phyloP scores from a whole-genome alignment of 2,888 invertebrate species.

The Melangyna quadrimaculata region DNA sequence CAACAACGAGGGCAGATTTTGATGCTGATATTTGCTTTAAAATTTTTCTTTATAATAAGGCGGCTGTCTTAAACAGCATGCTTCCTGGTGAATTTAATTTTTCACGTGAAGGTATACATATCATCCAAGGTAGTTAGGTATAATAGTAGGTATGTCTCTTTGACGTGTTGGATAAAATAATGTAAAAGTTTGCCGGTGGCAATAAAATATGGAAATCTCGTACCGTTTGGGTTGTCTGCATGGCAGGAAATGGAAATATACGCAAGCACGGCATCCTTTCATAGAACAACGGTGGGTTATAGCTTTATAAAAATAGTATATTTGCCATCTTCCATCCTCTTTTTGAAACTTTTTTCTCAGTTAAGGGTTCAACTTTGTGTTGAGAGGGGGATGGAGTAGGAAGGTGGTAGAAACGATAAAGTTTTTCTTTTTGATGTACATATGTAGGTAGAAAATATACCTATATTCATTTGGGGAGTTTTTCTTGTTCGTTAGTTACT shows the following conservation, averaged over 20 bases:
- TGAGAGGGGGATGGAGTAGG: no score
- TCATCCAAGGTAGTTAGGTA: conserved; percentile 21
- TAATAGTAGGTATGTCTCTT: not conserved
- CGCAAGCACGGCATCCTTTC: conserved; percentile 40
- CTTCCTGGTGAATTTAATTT: conserved; percentile 39
- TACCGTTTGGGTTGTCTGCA: conserved; percentile 43
- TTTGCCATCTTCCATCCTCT: conserved; percentile 54
- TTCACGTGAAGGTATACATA: conserved; percentile 9
- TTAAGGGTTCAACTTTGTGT: conserved; percentile 29
- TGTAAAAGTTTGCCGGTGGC: conserved; percentile 55
- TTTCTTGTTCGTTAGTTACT: conserved; percentile 35
- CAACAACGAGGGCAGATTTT: conserved; percentile 11
- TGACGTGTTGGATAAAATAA: conserved; percentile 26
- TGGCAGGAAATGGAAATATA: conserved; percentile 31
- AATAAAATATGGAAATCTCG: conserved; percentile 41
- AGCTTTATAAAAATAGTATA: conserved; percentile 28
- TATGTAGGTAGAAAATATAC: no score
- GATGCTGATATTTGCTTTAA: conserved; percentile 28
- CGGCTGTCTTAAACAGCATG: conserved; percentile 33
- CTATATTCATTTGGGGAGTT: conserved; percentile 46
- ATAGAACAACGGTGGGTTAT: conserved; percentile 39
- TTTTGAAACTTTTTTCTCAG: conserved; percentile 29
- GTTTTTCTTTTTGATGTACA: conserved; percentile 49
- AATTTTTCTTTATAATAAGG: conserved; percentile 3
- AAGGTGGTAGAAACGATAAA: conserved; percentile 13